Base-by-base conservation (phyloP, 1,140 invertebrate genomes). In the Dendrolimus kikuchii region DNA sequence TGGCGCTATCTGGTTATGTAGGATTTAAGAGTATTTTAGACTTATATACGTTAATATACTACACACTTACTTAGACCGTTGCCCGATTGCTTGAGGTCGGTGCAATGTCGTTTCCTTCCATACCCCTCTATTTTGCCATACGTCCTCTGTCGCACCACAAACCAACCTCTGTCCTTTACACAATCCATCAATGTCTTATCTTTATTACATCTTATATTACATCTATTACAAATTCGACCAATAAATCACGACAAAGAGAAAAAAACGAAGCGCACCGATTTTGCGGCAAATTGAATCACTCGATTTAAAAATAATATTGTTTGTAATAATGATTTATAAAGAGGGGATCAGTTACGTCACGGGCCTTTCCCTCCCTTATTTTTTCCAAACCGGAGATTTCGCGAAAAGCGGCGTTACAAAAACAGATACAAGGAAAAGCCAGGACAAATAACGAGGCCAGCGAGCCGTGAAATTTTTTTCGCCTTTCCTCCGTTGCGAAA, bases 391-490 rank as follows among this genome's bases (percentile, higher is more conserved):
- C 58, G 47, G 57, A 59, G 62, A 68, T 70, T 71, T 68, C n/a
- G 43, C 54, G 5, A 44, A 72, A 71, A 73, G 71, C 70, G 54
- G 71, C 69, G 76, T 75, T 70, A 55, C 49, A 60, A 57, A 67
- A 74, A 68, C 67, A 70, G 66, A 76, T 72, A 72, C 60, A 70
- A 66, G 67, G 59, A 73, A 77, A 66, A 7, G 37, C 59, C 57
- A 65, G 77, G 67, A 73, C 71, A 79, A 79, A 77, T 79, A 77
- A 69, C 49, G 60, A 48, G 54, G 49, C 54, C 65, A 62, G 59
- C 57, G 63, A 65, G 55, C 58, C 68, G 65, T 50, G 61, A 65
- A 67, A 66, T 73, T 70, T 72, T 69, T 62, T 62, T 45, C 37
- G 39, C 49, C 57, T 60, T 23, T 23, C 23, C 23, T 23, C 23